Base-by-base conservation (phyloP, 2,888 invertebrate genomes). In the Netelia virgata region DNA sequence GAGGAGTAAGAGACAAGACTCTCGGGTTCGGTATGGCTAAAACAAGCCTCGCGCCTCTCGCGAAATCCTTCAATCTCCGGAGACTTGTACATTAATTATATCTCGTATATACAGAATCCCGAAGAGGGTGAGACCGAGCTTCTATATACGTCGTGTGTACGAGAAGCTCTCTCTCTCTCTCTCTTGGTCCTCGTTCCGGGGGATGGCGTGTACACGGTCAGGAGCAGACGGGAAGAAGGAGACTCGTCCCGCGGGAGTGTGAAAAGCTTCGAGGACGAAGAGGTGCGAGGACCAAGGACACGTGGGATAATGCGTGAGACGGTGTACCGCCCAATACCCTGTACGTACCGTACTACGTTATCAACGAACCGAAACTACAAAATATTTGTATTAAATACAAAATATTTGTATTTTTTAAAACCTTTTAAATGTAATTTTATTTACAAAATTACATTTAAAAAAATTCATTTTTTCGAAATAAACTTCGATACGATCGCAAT, bases 61-160 rank as follows among this genome's bases (percentile, higher is more conserved):
- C 74, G 69, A 86, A 88, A 87, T 86, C 87, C 88, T 86, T 91
- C 89, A 89, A 90, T 90, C 92, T 89, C 92, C 80, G 85, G 90
- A 90, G 91, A 85, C 90, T 88, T 90, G 89, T 91, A 91, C 89
- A 91, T 91, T 91, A 91, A 91, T 91, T 91, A 91, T 88, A 87
- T 74, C 69, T 59, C 77, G 74, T 83, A 61, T 69, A 69, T 76
- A 77, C 75, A 82, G 57, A 64, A 80, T 59, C 70, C 64, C 55
- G 70, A 83, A 57, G 85, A 53, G 50, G 59, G 28, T 47, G 70
- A 64, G 83, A 9, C 57, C n/a, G 59, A 59, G 43, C 28, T 28
- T 28, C 5, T 5, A 28, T 28, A 28, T 28, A 28, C 28, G 43
- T 11, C 9, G 50, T 43, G 59, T 20, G 28, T 36, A 55, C 23